Evolutionary conservation across 1,140 invertebrate genomes (phyloP).

Genomic region (Pachypsylla venusta): DNA sequence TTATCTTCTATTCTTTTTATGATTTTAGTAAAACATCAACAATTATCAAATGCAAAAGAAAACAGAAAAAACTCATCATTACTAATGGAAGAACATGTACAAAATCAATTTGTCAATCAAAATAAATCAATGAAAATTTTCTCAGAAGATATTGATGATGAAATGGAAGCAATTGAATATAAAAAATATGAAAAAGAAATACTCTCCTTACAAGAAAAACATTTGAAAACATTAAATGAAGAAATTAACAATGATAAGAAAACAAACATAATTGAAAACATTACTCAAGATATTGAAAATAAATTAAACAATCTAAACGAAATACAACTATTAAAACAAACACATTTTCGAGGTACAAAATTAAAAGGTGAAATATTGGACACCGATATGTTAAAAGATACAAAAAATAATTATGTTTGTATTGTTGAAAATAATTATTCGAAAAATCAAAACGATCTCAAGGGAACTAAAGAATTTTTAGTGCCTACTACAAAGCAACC

Average conservation of each 20-base stretch:
- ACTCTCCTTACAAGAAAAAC: not conserved
- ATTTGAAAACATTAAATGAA: not conserved
- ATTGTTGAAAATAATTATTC: not conserved
- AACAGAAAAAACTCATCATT: too few relatives aligned
- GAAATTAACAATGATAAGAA: not conserved
- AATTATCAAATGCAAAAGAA: too few relatives aligned
- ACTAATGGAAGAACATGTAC: too few relatives aligned
- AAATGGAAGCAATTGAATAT: slow-evolving; percentile 4
- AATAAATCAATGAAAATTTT: too few relatives aligned
- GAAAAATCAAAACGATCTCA: not conserved
- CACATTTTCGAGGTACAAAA: not conserved
- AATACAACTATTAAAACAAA: not conserved
- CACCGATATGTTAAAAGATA: not conserved
- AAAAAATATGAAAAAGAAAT: slow-evolving; percentile 4
- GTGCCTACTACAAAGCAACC: not conserved
- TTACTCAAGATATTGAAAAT: not conserved
- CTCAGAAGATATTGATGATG: not conserved
- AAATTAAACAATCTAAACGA: not conserved
- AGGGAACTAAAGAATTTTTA: not conserved
- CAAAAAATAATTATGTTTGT: not conserved
- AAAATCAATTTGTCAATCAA: too few relatives aligned
- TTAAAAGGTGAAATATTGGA: not conserved
- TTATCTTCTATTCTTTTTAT: too few relatives aligned
- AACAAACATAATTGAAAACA: not conserved
- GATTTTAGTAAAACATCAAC: too few relatives aligned